Conservation (phyloP, 2,888 invertebrate species). For the Chrysotoxum bicinctum region DNA sequence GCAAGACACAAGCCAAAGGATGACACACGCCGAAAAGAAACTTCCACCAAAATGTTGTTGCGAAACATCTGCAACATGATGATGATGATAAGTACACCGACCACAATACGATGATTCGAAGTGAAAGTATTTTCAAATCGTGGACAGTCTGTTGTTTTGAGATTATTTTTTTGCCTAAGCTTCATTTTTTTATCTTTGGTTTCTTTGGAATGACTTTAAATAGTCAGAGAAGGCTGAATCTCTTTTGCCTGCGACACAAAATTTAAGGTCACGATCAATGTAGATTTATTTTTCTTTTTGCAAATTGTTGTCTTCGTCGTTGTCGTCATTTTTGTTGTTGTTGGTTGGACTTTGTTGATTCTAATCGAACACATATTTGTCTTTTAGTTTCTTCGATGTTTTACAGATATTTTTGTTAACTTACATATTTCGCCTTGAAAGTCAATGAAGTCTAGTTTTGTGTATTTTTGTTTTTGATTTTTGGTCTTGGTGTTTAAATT, state of each 20-base stretch:
- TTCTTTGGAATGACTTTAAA: slow-evolving; percentile 20
- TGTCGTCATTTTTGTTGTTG: neutral
- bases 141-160: slow-evolving; percentile 42
- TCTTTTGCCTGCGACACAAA: neutral
- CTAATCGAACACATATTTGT: slow-evolving; percentile 5
- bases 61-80: slow-evolving; percentile 60
- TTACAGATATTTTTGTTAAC: neutral
- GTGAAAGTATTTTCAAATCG: slow-evolving; percentile 69
- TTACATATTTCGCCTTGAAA: neutral
- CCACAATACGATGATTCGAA: slow-evolving; percentile 45
- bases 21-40: slow-evolving; percentile 49
- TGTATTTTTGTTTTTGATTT: no score
- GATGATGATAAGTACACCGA: slow-evolving; percentile 12
- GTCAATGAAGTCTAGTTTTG: slow-evolving; percentile 4
- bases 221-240: slow-evolving; percentile 11
- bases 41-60: slow-evolving; percentile 1
- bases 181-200: neutral
- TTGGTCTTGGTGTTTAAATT: slow-evolving; percentile 1
- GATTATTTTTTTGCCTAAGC: neutral
- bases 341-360: neutral
- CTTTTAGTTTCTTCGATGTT: slow-evolving; percentile 3
- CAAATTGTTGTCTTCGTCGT: neutral
- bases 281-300: slow-evolving; percentile 34
- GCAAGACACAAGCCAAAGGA: slow-evolving; percentile 27
- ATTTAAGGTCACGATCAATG: slow-evolving; percentile 67